phyloP scores from a whole-genome alignment of 2,888 invertebrate species.

The Drosophila paracracens region DNA sequence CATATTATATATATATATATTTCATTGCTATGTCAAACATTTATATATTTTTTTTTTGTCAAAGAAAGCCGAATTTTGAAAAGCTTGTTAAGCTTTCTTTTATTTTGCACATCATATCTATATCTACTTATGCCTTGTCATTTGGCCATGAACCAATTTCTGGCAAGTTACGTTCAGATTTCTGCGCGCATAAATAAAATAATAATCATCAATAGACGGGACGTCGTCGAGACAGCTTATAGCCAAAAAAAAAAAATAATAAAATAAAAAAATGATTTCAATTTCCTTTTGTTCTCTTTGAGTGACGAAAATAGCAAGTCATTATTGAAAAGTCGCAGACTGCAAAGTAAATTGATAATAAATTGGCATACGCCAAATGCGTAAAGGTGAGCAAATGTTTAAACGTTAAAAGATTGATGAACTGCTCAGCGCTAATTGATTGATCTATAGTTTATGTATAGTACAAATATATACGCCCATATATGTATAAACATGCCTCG shows the following conservation, averaged over 20 bases:
- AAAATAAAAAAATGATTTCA: conserved; percentile 1
- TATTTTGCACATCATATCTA: conserved; percentile 25
- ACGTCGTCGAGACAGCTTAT: conserved; percentile 34
- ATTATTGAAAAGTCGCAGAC: conserved; percentile 44
- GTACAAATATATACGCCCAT: not conserved
- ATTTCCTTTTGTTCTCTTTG: conserved; percentile 2
- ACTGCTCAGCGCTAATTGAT: conserved; percentile 43
- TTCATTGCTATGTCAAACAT: conserved; percentile 8
- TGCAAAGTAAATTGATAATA: conserved; percentile 38
- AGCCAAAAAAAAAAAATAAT: conserved; percentile 15
- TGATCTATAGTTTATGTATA: conserved; percentile 12
- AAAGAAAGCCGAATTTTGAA: conserved; percentile 28
- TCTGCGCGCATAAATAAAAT: conserved; percentile 4
- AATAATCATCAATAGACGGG: conserved; percentile 35
- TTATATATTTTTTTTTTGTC: conserved; percentile 1
- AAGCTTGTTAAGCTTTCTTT: conserved; percentile 63
- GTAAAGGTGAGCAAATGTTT: conserved; percentile 50
- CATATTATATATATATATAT: conserved; percentile 1
- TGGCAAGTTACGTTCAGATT: conserved; percentile 42
- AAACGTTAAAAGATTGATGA: conserved; percentile 62
- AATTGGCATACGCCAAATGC: conserved; percentile 54
- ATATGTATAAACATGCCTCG: not conserved
- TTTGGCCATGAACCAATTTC: conserved; percentile 59
- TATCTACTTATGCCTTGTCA: conserved; percentile 17
- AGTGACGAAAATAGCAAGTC: conserved; percentile 57